Base-by-base conservation (phyloP, 2,797 vertebrate species). In the Dallia pectoralis region DNA sequence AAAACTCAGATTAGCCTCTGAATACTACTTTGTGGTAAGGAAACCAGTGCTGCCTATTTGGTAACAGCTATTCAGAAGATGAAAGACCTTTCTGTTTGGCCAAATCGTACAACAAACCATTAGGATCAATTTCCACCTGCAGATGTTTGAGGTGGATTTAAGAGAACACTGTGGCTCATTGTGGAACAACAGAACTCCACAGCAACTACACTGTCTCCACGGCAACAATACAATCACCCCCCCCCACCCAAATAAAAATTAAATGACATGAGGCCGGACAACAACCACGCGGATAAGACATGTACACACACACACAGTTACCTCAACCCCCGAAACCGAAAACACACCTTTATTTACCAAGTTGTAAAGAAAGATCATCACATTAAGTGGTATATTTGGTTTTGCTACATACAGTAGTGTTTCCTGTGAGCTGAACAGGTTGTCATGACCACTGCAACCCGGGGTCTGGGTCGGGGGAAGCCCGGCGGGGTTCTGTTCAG, bases 311-410 rank as follows among this genome's bases (percentile, higher is more conserved):
- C 91, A 91, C 83, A 91, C 67, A 90, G 85, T 82, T 89, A 85
- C 86, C 82, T 88, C 86, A 88, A 83, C 87, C 53, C 53, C 63
- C 89, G 84, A 33, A 87, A 87, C 83, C 83, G 85, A 88, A 91
- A 88, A 86, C 74, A 90, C 87, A 86, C 74, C 16, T 79, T 86
- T 84, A 81, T 71, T 79, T 84, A 84, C 89, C 89, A 74, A 74
- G 14, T 15, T 83, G 81, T 85, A 79, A 87, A 81, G 82, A 73
- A 44, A 49, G 87, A 88, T 84, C 87, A 87, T 85, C 84, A 88
- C 91, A 88, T 91, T 88, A 69, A 85, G 89, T 27, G 85, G 85
- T 88, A 91, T 93, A 91, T 93, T 92, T 92, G 92, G 92, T 92
- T 92, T 92, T 86, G 87, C 86, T 91, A 91, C 86, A 89, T 85